Conservation (phyloP, 1,140 invertebrate genomes). For the Saccostrea echinata region DNA sequence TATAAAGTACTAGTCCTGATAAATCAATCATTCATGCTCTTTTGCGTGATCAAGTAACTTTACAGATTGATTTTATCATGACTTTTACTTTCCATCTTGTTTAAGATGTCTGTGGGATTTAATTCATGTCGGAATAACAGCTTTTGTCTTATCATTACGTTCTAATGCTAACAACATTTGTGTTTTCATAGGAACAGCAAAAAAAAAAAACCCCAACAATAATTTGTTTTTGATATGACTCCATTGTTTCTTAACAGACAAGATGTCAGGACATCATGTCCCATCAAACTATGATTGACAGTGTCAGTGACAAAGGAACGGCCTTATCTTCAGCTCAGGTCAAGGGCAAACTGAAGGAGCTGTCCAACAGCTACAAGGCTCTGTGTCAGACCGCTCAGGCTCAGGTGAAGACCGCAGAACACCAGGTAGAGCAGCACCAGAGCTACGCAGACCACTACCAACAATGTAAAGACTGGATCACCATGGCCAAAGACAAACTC, state of each 20-base stretch:
- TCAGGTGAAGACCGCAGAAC: conserved; percentile 91
- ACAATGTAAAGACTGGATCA: conserved; percentile 81
- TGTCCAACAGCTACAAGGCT: conserved; percentile 85
- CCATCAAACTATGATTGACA: conserved; percentile 93
- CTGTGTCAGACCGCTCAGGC: conserved; percentile 92
- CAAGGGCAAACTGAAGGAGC: conserved; percentile 72
- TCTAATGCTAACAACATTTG: conserved; percentile 10
- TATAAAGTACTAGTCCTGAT: conserved; percentile 13
- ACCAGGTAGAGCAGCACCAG: conserved; percentile 91
- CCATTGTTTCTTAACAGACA: conserved; percentile 73
- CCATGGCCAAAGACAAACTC: conserved; percentile 91
- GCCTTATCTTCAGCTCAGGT: conserved; percentile 87
- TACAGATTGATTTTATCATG: conserved; percentile 23
- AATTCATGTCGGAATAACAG: neutral
- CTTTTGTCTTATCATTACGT: neutral
- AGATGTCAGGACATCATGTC: conserved; percentile 93
- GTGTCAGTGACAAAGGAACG: conserved; percentile 95
- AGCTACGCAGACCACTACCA: conserved; percentile 72
- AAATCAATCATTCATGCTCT: neutral
- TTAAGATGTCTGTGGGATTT: neutral
- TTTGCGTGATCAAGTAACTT: neutral
- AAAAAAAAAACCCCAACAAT: too few relatives aligned
- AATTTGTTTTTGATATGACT: too few relatives aligned
- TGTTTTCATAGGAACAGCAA: neutral
- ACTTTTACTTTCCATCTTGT: neutral